phyloP scores from a whole-genome alignment of 2,113 vertebrate genomes.

The Pachyramphus minor region DNA sequence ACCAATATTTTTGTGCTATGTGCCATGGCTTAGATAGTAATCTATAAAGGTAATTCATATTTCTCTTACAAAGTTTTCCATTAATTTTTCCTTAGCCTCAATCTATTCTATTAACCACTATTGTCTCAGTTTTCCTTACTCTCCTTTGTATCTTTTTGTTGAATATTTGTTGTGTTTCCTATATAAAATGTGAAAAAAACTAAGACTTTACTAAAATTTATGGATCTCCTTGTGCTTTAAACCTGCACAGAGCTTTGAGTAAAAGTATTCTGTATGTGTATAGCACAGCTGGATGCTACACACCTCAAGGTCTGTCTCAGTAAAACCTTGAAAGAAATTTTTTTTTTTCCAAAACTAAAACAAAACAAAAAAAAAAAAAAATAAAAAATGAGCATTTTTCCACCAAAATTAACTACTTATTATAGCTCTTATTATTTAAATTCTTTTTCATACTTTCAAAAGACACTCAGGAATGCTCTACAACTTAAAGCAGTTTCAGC shows the following conservation, averaged over 20 bases:
- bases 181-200: background rate
- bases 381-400: background rate
- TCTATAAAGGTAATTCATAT: background rate
- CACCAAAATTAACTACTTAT: background rate
- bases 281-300: background rate
- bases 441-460: background rate
- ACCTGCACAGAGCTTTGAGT: background rate
- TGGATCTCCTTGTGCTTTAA: background rate
- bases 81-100: background rate
- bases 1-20: background rate
- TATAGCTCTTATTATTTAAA: background rate
- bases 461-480: background rate
- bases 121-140: background rate
- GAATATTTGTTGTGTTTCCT: background rate
- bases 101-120: background rate
- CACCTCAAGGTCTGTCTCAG: background rate
- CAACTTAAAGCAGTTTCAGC: background rate
- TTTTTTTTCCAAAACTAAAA: background rate
- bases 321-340: background rate
- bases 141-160: background rate
- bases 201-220: background rate
- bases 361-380: background rate
- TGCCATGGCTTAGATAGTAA: background rate
- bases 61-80: background rate
- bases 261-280: background rate